Evolutionary conservation across 1,140 invertebrate genomes (phyloP).

Genomic region (Eriocheir sinensis): DNA sequence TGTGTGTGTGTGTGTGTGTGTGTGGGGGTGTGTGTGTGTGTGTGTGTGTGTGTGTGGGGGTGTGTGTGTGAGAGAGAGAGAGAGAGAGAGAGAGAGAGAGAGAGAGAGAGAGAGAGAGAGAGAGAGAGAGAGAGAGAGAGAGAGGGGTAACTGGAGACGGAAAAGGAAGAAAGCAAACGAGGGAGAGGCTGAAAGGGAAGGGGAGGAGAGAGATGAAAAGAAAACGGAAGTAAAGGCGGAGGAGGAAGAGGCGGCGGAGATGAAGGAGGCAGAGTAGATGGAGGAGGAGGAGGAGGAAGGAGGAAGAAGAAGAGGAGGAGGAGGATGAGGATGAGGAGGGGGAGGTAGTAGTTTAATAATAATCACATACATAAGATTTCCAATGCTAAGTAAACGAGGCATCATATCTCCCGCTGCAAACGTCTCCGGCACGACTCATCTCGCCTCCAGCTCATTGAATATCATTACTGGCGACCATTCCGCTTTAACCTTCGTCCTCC

Average conservation of each 20-base stretch:
- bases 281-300: background rate
- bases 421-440: background rate
- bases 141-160: background rate
- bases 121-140: slow-evolving; percentile 4
- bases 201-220: too few relatives aligned
- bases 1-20: too few relatives aligned
- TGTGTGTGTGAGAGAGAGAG: background rate
- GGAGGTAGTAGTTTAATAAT: background rate
- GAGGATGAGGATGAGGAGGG: background rate
- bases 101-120: slow-evolving; percentile 4
- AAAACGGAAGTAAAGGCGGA: too few relatives aligned
- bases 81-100: slow-evolving; percentile 4
- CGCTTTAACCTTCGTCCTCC: background rate
- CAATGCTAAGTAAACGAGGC: background rate
- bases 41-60: too few relatives aligned
- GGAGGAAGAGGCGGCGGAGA: too few relatives aligned
- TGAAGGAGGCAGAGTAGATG: background rate
- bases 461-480: background rate
- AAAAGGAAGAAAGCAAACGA: too few relatives aligned
- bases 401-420: background rate
- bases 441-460: too few relatives aligned
- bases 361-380: background rate
- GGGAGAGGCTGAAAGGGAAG: too few relatives aligned
- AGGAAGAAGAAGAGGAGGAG: background rate
- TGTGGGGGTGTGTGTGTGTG: too few relatives aligned